These are phyloP conservation scores for Diploptera punctata DNA, from an alignment of 2,888 invertebrate genomes.

Conservation along the genomic window DNA sequence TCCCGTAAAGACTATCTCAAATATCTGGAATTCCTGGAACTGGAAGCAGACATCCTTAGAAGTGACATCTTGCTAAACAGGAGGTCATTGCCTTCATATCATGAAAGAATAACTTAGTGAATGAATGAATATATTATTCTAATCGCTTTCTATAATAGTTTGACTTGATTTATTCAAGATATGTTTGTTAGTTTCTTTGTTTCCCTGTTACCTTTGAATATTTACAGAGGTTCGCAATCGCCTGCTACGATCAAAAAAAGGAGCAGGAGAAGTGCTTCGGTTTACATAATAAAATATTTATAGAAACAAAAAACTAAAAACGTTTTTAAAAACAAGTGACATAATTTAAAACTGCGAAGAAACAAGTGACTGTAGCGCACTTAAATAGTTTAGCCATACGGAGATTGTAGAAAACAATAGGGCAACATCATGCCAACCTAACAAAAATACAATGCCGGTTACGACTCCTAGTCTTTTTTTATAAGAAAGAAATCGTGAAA, in stretches of 20 bases:
- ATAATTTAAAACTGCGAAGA: neutral
- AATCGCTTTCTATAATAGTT: too few relatives aligned
- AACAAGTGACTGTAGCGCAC: neutral
- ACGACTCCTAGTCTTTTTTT: neutral
- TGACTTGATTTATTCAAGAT: too few relatives aligned
- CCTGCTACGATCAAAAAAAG: neutral
- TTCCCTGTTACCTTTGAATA: too few relatives aligned
- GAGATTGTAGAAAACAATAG: constrained; percentile 10
- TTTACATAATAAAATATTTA: neutral
- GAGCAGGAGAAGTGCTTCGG: neutral
- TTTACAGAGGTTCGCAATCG: neutral
- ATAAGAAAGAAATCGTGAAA: neutral
- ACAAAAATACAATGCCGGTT: neutral
- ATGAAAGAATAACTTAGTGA: too few relatives aligned
- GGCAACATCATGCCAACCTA: neutral
- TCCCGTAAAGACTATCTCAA: too few relatives aligned
- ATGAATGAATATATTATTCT: too few relatives aligned
- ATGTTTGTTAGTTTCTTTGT: too few relatives aligned
- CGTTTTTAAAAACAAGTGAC: neutral
- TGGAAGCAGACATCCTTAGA: too few relatives aligned
- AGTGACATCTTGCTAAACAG: too few relatives aligned
- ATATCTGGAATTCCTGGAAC: too few relatives aligned
- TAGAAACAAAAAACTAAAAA: neutral
- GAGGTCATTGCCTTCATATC: too few relatives aligned
- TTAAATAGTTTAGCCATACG: neutral